Evolutionary conservation across 2,888 invertebrate species (phyloP).

Genomic region (Heliconius erato): DNA sequence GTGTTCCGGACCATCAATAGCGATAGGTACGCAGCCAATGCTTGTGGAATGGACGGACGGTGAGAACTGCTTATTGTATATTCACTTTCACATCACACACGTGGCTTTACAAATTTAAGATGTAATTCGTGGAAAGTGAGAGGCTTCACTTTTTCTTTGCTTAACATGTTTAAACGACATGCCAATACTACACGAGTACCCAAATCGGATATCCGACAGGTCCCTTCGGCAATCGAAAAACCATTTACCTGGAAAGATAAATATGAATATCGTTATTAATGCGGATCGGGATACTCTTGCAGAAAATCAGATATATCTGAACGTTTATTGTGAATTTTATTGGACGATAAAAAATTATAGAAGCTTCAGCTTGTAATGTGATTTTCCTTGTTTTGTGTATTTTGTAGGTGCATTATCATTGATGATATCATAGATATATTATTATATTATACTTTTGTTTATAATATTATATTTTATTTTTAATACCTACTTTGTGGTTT

Average conservation of each 20-base stretch:
- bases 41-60: conserved; percentile 60
- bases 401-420: not conserved
- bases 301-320: not conserved
- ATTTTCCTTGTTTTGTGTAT: conserved; percentile 7
- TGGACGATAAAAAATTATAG: conserved; percentile 6
- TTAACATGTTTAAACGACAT: conserved; percentile 62
- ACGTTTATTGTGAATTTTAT: conserved; percentile 8
- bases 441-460: not conserved
- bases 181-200: conserved; percentile 38
- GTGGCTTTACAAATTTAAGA: conserved; percentile 67
- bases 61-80: conserved; percentile 66
- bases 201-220: conserved; percentile 43
- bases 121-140: conserved; percentile 79
- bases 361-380: not conserved
- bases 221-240: conserved; percentile 44
- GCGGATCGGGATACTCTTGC: not conserved
- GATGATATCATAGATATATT: no score
- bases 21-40: conserved; percentile 62
- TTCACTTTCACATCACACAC: conserved; percentile 76
- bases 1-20: conserved; percentile 59
- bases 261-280: conserved; percentile 26
- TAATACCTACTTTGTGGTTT: not conserved
- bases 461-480: not conserved
- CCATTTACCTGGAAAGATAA: conserved; percentile 64
- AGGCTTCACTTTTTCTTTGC: conserved; percentile 79